Base-by-base conservation (phyloP, 1,140 invertebrate species). In the Hycleus phaleratus region DNA sequence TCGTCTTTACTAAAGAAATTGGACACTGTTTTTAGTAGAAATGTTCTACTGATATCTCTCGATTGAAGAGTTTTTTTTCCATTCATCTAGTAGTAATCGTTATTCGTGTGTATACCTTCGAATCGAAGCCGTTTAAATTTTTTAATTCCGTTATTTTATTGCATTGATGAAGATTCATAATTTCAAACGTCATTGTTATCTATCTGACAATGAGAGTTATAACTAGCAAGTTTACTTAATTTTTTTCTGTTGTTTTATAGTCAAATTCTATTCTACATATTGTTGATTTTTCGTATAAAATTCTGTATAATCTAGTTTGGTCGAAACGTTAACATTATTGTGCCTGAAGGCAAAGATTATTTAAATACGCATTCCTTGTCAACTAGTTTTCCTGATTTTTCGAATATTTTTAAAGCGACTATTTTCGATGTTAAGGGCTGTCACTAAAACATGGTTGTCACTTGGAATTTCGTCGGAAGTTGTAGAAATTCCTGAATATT, bases 1-100 rank as follows among this genome's bases (percentile, higher is more conserved):
- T 65, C 61, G 59, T 65, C 55, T 58, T 59, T 63, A 61, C 57
- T 56, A 64, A 64, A 68, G 66, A 68, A 68, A 66, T 68, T 68
- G 66, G 62, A 68, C 61, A 68, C 54, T 56, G 55, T 63, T 63
- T 55, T 63, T 58, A 61, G 52, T 53, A 59, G 58, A 62, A 62
- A 60, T 52, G 58, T 49, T 61, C 59, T 63, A 63, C 61, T 60
- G 60, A 65, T 67, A 66, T 65, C 61, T 65, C 60, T 55, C 63
- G 63, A 64, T 65, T 62, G 60, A 56, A 58, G 49, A 59, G 58
- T 53, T 38, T 53, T 49, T 55, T 47, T 55, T 42, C 12, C 51
- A 1, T 52, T 38, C 49, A 47, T 24, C 11, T 59, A 46, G 46
- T 56, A 51, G 44, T 58, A 58, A 58, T 58, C 39, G 47, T 48